Evolutionary conservation across 2,888 invertebrate species (phyloP).

Genomic region (Ophion ellenae): DNA sequence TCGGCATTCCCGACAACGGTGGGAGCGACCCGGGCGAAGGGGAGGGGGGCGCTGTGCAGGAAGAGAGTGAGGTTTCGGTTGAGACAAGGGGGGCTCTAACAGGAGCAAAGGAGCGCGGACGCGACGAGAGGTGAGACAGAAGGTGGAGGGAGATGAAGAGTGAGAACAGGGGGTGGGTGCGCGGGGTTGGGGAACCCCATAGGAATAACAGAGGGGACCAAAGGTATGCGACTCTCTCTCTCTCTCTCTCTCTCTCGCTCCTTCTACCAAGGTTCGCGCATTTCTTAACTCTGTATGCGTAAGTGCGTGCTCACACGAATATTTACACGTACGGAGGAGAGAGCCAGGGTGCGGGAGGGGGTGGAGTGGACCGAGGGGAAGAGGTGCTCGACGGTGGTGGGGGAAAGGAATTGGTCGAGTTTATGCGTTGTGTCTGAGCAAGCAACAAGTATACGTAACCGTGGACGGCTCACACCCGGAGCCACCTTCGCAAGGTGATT

Average conservation of each 20-base stretch:
- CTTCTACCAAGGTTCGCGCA: background rate
- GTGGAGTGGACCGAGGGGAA: slow-evolving; percentile 48
- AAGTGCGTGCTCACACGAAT: slow-evolving; percentile 61
- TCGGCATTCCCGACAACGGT: slow-evolving; percentile 61
- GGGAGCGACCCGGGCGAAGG: slow-evolving; percentile 19
- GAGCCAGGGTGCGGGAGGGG: slow-evolving; percentile 53
- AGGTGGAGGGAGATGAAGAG: slow-evolving; percentile 20
- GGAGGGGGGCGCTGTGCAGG: background rate
- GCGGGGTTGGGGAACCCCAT: slow-evolving; percentile 26
- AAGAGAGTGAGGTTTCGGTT: slow-evolving; percentile 61
- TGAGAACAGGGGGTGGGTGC: slow-evolving; percentile 32
- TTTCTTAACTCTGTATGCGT: slow-evolving; percentile 52
- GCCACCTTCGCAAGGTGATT: slow-evolving; percentile 81
- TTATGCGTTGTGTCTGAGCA: slow-evolving; percentile 37
- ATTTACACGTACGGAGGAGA: slow-evolving; percentile 42
- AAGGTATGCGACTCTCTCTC: slow-evolving; percentile 67
- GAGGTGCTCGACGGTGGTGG: slow-evolving; percentile 58
- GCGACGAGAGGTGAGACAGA: slow-evolving; percentile 4
- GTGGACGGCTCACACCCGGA: slow-evolving; percentile 57
- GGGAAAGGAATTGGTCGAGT: slow-evolving; percentile 61
- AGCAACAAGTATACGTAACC: slow-evolving; percentile 61
- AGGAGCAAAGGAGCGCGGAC: slow-evolving; percentile 43
- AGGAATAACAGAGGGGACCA: slow-evolving; percentile 51
- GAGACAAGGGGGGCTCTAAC: slow-evolving; percentile 58
- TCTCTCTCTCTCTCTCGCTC: slow-evolving; percentile 1